Conservation (phyloP, 2,888 invertebrate species). For the Odontomyia ornata region DNA sequence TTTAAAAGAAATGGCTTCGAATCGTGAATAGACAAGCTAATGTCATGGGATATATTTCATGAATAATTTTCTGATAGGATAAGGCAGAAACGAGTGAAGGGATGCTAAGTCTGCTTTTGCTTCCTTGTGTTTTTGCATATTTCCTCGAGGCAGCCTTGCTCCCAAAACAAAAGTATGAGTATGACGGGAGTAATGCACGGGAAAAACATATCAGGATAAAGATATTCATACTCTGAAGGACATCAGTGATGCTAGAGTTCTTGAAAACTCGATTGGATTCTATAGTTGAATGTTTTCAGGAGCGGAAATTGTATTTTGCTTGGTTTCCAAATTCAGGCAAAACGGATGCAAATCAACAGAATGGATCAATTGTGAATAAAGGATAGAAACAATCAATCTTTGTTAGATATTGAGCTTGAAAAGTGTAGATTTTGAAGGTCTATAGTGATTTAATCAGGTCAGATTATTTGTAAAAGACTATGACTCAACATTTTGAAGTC, state of each 20-base stretch:
- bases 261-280: constrained; percentile 33
- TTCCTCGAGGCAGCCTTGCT: too few species aligned
- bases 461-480: too few species aligned
- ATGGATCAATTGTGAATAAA: not conserved
- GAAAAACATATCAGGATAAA: constrained; percentile 22
- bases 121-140: not conserved
- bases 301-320: constrained; percentile 20
- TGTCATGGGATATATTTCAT: constrained; percentile 44
- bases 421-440: too few species aligned
- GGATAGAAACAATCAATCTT: constrained; percentile 11
- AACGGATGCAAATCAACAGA: not conserved
- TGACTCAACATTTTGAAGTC: too few species aligned
- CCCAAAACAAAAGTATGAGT: too few species aligned
- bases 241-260: too few species aligned
- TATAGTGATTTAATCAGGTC: too few species aligned
- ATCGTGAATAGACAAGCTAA: constrained; percentile 37
- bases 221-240: too few species aligned
- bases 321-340: too few species aligned
- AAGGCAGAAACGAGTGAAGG: not conserved
- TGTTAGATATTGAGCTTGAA: too few species aligned
- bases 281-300: constrained; percentile 15
- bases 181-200: too few species aligned
- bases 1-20: constrained; percentile 23
- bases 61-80: constrained; percentile 38
- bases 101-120: not conserved